Percentiles rank a stretch among this genome's conserved stretches.
Conservation (phyloP, 2,797 vertebrate species). For the Paratrypauchen microcephalus region DNA sequence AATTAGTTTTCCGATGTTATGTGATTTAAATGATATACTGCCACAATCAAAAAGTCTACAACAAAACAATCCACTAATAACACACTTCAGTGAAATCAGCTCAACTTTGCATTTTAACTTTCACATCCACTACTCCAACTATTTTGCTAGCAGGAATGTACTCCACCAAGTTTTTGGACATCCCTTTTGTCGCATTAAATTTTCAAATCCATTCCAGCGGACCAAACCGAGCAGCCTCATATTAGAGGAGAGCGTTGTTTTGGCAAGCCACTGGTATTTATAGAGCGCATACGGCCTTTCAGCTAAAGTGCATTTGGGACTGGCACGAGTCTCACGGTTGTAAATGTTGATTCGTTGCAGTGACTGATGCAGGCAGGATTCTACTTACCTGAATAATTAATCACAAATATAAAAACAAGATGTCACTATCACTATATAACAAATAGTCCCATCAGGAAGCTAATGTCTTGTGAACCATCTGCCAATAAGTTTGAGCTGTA, state of each 20-base stretch:
- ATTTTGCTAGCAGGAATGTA: slow-evolving; percentile 9
- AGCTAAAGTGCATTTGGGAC: slow-evolving; percentile 37
- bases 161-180: slow-evolving; percentile 30
- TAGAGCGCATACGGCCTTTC: slow-evolving; percentile 35
- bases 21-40: neutral
- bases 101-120: slow-evolving; percentile 8
- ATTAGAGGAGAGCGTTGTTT: slow-evolving; percentile 46
- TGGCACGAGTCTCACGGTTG: slow-evolving; percentile 27
- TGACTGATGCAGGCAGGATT: slow-evolving; percentile 19
- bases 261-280: slow-evolving; percentile 40
- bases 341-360: slow-evolving; percentile 19
- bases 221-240: slow-evolving; percentile 36
- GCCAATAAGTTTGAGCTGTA: slow-evolving; percentile 10
- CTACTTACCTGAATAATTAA: slow-evolving; percentile 28
- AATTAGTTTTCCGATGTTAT: too few species aligned
- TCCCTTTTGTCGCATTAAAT: slow-evolving; percentile 50
- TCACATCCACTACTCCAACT: neutral
- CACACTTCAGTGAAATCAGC: slow-evolving; percentile 12
- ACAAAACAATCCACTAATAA: neutral
- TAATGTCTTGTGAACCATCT: slow-evolving; percentile 19
- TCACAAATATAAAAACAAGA: slow-evolving; percentile 15
- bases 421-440: slow-evolving; percentile 8
- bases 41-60: neutral
- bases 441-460: slow-evolving; percentile 19
- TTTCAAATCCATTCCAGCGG: slow-evolving; percentile 39